A percentile compares a stretch with the other conserved stretches of the same genome.
These are phyloP conservation scores for Cygnus atratus DNA, from an alignment of 2,113 vertebrate species.

Conservation along the genomic window DNA sequence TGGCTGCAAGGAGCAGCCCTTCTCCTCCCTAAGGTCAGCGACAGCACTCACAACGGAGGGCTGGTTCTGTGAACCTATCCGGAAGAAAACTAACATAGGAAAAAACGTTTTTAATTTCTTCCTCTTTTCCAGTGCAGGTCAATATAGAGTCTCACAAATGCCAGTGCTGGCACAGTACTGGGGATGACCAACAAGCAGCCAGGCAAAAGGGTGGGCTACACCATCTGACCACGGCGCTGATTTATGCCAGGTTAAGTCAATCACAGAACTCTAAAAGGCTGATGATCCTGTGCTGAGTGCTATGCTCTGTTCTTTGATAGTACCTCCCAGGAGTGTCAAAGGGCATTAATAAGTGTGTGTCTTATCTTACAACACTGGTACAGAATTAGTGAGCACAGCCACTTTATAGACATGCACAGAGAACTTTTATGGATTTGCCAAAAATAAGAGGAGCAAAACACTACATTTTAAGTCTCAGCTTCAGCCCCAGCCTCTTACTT, in stretches of 20 bases:
- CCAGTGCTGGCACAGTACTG: neutral
- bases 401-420: neutral
- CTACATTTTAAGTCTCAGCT: neutral
- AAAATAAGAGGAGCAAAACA: neutral
- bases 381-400: neutral
- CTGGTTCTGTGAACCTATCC: neutral
- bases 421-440: neutral
- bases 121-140: neutral
- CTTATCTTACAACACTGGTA: neutral
- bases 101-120: neutral
- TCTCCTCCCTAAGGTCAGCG: neutral
- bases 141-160: neutral
- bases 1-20: neutral
- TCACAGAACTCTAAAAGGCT: neutral
- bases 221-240: neutral
- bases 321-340: neutral
- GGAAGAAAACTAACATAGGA: neutral
- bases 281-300: neutral
- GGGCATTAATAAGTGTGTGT: neutral
- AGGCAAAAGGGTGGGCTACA: neutral
- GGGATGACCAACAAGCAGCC: neutral
- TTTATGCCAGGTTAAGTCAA: neutral
- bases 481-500: neutral
- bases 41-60: neutral
- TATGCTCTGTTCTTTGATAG: neutral